phyloP scores from a whole-genome alignment of 2,797 vertebrate genomes.

The Spinus olivaceus region DNA sequence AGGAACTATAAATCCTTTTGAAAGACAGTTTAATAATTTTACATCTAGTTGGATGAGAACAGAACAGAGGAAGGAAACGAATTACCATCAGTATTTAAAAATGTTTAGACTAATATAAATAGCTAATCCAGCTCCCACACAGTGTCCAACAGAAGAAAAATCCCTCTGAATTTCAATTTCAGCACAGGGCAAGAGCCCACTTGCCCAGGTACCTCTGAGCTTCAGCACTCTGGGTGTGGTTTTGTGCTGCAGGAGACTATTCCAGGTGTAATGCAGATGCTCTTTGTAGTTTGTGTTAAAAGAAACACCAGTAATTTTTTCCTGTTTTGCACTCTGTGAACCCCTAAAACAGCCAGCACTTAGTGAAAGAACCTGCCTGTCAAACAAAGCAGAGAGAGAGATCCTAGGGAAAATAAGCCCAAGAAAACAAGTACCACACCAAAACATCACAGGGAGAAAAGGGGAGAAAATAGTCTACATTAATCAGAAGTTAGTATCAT shows the following conservation, averaged over 20 bases:
- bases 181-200: not conserved
- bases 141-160: not conserved
- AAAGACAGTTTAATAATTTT: not conserved
- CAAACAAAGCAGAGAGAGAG: not conserved
- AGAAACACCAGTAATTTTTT: not conserved
- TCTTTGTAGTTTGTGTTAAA: not conserved
- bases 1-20: not conserved
- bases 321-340: not conserved
- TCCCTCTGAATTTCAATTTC: not conserved
- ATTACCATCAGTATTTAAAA: not conserved
- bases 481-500: not conserved
- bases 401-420: not conserved
- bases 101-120: not conserved
- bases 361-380: not conserved
- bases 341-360: not conserved
- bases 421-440: not conserved
- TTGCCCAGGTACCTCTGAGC: not conserved
- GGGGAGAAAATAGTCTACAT: not conserved
- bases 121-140: not conserved
- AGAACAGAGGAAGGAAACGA: not conserved
- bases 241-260: not conserved
- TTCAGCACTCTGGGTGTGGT: not conserved
- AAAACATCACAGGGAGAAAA: not conserved
- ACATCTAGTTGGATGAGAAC: not conserved
- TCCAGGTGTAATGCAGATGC: not conserved